These are phyloP conservation scores for Sialis fuliginosa DNA, from an alignment of 2,888 invertebrate species.

Conservation along the genomic window DNA sequence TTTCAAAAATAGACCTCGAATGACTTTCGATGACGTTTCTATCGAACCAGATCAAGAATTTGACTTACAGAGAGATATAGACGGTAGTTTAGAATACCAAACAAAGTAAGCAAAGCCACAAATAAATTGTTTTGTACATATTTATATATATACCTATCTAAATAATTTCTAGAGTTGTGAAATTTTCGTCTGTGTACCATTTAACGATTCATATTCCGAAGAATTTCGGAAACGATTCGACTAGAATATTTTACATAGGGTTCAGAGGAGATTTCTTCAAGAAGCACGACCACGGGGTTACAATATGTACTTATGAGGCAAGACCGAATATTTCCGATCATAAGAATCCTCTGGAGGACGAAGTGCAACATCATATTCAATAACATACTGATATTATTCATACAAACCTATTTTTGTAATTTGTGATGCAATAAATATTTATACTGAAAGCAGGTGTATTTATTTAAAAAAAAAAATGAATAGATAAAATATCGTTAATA, in stretches of 20 bases:
- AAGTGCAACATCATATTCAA: constrained; percentile 38
- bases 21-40: constrained; percentile 83
- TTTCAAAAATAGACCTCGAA: constrained; percentile 80
- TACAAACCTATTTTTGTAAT: too few relatives aligned
- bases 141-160: neutral
- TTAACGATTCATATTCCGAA: constrained; percentile 78
- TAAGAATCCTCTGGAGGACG: constrained; percentile 46
- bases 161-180: constrained; percentile 56
- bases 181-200: constrained; percentile 79
- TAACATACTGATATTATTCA: constrained; percentile 13
- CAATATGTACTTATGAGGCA: constrained; percentile 80
- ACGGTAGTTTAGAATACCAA: constrained; percentile 71
- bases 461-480: too few relatives aligned
- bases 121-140: neutral
- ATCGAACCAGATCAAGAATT: constrained; percentile 73
- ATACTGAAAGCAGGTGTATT: too few relatives aligned
- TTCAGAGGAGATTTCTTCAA: constrained; percentile 82
- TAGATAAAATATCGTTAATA: too few relatives aligned
- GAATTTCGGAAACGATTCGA: constrained; percentile 74
- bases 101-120: constrained; percentile 52
- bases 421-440: too few relatives aligned
- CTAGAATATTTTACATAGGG: constrained; percentile 85
- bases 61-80: constrained; percentile 61
- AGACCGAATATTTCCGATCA: constrained; percentile 76
- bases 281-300: constrained; percentile 73